Conservation (phyloP, 1,140 invertebrate species). For the Bombus sylvicola region DNA sequence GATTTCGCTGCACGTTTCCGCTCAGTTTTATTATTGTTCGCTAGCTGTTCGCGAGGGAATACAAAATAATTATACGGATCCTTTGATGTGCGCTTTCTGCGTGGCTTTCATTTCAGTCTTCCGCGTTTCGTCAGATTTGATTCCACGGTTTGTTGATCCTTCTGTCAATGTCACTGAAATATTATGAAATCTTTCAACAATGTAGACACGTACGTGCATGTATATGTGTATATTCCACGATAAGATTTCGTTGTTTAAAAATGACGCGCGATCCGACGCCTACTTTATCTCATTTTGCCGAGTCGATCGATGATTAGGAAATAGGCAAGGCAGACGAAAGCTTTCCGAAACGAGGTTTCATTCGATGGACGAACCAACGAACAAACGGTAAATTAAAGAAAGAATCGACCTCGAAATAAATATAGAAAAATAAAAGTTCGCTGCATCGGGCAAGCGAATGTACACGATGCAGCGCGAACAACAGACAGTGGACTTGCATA, state of each 20-base stretch:
- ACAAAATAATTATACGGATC: constrained; percentile 32
- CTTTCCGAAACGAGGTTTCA: no score
- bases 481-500: background rate
- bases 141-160: background rate
- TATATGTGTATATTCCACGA: background rate
- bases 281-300: accelerated
- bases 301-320: no score
- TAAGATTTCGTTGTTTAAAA: no score
- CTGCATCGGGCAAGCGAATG: background rate
- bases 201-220: background rate
- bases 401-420: no score
- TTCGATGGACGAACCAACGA: background rate
- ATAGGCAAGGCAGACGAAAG: no score
- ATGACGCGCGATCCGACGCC: no score
- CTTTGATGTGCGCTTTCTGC: background rate
- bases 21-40: constrained; percentile 32
- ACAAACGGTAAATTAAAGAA: background rate
- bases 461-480: background rate
- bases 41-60: background rate
- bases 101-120: background rate
- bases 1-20: constrained; percentile 24
- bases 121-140: background rate
- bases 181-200: background rate
- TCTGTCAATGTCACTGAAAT: background rate
- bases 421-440: background rate